Evolutionary conservation across 1,140 invertebrate species (phyloP).

Genomic region (Drosophila simulans): DNA sequence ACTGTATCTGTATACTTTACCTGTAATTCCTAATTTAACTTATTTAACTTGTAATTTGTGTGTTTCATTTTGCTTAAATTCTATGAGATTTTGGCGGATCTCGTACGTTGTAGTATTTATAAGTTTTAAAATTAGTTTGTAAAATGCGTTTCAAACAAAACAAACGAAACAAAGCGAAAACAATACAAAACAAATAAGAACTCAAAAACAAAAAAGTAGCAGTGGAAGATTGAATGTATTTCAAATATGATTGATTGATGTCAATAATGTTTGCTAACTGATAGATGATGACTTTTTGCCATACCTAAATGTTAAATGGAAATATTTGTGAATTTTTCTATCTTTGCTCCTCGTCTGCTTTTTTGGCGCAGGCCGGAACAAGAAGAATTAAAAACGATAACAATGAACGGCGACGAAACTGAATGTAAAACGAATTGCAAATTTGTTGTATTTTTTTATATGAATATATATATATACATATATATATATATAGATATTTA

Average conservation of each 20-base stretch:
- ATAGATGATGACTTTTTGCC: slow-evolving; percentile 62
- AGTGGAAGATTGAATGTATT: slow-evolving; percentile 48
- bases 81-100: slow-evolving; percentile 81
- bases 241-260: slow-evolving; percentile 57
- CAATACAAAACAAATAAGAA: slow-evolving; percentile 28
- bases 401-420: slow-evolving; percentile 48
- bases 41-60: slow-evolving; percentile 72
- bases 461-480: slow-evolving; percentile 45
- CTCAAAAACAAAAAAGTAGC: slow-evolving; percentile 28
- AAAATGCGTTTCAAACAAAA: slow-evolving; percentile 64
- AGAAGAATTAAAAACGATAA: slow-evolving; percentile 48
- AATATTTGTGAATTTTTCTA: slow-evolving; percentile 49
- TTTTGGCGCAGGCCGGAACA: slow-evolving; percentile 41
- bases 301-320: slow-evolving; percentile 69
- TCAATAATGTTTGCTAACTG: slow-evolving; percentile 33
- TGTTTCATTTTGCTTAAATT: slow-evolving; percentile 65
- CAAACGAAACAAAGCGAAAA: slow-evolving; percentile 9
- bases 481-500: slow-evolving; percentile 46
- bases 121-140: slow-evolving; percentile 79
- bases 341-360: slow-evolving; percentile 38
- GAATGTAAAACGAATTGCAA: slow-evolving; percentile 74
- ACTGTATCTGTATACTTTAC: slow-evolving; percentile 13
- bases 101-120: slow-evolving; percentile 83
- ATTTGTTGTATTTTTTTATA: slow-evolving; percentile 82
- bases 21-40: slow-evolving; percentile 66